These are phyloP conservation scores for Neotragus moschatus DNA, from an alignment of 2,113 vertebrate species.

Conservation along the genomic window DNA sequence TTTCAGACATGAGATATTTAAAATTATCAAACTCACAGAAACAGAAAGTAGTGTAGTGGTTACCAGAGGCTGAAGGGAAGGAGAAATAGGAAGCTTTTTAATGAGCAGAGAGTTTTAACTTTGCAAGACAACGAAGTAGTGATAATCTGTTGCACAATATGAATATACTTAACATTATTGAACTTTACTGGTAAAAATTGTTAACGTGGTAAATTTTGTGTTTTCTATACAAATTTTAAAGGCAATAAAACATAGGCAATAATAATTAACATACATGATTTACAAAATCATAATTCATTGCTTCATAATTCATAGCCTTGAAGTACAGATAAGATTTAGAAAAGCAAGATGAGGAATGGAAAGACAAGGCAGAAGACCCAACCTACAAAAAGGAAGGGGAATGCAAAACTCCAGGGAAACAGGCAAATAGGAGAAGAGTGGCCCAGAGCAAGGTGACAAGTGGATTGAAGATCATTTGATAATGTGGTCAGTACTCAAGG, in stretches of 20 bases:
- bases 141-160: not conserved
- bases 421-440: not conserved
- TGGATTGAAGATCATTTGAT: not conserved
- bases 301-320: not conserved
- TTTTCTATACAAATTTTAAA: not conserved
- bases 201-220: not conserved
- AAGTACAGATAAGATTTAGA: not conserved
- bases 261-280: not conserved
- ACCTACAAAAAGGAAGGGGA: not conserved
- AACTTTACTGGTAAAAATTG: not conserved
- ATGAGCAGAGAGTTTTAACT: not conserved
- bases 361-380: not conserved
- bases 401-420: not conserved
- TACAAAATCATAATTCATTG: not conserved
- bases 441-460: not conserved
- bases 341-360: not conserved
- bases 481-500: not conserved
- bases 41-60: not conserved
- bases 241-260: not conserved
- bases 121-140: not conserved
- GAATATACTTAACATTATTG: not conserved
- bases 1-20: not conserved
- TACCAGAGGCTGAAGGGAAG: not conserved
- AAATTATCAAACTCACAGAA: not conserved
- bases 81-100: not conserved